Conservation (phyloP, 2,113 vertebrate species). For the Phocoena sinus region DNA sequence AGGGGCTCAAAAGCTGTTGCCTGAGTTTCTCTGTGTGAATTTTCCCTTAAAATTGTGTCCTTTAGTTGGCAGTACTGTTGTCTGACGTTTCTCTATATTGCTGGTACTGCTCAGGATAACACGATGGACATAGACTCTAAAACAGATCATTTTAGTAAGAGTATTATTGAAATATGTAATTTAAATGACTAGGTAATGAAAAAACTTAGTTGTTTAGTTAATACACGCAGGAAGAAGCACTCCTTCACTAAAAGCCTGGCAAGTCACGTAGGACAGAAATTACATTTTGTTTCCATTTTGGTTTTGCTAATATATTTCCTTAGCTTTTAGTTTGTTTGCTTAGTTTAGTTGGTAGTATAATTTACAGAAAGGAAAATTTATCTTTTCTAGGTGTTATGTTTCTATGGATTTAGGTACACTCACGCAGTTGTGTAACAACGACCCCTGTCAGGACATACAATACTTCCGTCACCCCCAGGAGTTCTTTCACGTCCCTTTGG, state of each 20-base stretch:
- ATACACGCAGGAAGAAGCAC: background rate
- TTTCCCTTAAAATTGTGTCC: background rate
- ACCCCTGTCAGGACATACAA: too few relatives aligned
- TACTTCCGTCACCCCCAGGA: background rate
- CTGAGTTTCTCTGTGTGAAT: background rate
- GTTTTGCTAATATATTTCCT: background rate
- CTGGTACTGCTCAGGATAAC: background rate
- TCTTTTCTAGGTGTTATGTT: background rate
- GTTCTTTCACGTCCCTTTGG: background rate
- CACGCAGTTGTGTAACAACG: background rate
- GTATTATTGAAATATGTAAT: background rate
- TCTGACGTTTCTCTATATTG: background rate
- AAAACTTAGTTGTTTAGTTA: background rate
- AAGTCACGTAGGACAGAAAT: background rate
- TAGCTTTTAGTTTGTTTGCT: background rate
- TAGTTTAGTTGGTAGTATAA: background rate
- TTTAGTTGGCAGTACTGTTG: background rate
- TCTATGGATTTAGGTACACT: background rate
- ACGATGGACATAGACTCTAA: background rate
- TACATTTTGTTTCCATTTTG: background rate
- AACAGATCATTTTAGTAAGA: background rate
- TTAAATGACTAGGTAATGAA: background rate
- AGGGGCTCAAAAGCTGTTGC: background rate
- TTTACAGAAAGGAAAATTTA: background rate
- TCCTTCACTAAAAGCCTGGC: background rate